A percentile compares a stretch with the other conserved stretches of the same genome.
Conservation (phyloP, 2,113 vertebrate genomes). For the Erythrocebus patas region DNA sequence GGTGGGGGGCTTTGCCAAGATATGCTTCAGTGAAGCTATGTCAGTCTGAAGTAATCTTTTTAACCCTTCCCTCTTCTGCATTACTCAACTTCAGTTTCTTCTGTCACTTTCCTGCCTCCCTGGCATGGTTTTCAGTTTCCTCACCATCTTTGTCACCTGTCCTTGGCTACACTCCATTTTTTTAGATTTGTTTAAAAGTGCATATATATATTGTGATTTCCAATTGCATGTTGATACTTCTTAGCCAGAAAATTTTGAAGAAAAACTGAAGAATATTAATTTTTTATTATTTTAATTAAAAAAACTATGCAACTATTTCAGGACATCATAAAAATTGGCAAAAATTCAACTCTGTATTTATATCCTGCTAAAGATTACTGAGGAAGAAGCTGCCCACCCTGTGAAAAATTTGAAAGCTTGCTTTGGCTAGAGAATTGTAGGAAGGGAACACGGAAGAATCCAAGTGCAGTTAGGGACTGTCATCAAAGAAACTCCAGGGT, state of each 20-base stretch:
- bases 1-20: not conserved
- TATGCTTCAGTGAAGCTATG: not conserved
- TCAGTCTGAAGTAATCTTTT: not conserved
- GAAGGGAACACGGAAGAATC: not conserved
- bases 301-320: not conserved
- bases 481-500: not conserved
- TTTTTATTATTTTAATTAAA: slow-evolving; percentile 9
- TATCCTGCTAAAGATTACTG: not conserved
- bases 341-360: not conserved
- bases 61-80: not conserved
- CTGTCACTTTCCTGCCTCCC: not conserved
- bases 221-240: not conserved
- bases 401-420: not conserved
- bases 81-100: not conserved
- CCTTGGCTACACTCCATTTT: not conserved
- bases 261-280: not conserved
- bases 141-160: not conserved
- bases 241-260: not conserved
- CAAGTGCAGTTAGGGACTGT: not conserved
- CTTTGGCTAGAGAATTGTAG: not conserved
- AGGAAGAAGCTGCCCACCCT: accelerated
- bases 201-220: not conserved
- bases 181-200: not conserved
- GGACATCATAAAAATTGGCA: not conserved
- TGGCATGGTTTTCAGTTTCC: not conserved